Evolutionary conservation across 2,797 vertebrate genomes (phyloP).

Genomic region (Sebastes flavidus): DNA sequence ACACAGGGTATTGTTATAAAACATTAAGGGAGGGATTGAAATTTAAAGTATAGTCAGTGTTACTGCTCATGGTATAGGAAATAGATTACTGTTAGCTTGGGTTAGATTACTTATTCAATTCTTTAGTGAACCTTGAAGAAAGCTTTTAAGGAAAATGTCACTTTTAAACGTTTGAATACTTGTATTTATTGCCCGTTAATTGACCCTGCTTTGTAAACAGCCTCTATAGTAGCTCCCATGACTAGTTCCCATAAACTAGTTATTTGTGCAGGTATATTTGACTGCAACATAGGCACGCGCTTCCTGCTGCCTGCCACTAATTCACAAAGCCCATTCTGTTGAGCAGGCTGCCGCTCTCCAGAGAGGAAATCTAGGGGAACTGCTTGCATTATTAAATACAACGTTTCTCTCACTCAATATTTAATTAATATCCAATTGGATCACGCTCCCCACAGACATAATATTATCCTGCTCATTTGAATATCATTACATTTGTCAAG

Average conservation of each 20-base stretch:
- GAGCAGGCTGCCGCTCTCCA: conserved; percentile 64
- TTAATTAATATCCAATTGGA: conserved; percentile 86
- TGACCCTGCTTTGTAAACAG: background rate
- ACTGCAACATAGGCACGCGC: background rate
- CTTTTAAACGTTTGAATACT: conserved; percentile 14
- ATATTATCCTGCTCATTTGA: conserved; percentile 82
- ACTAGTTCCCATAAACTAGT: background rate
- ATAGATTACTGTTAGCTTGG: background rate
- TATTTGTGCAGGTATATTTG: conserved; percentile 1
- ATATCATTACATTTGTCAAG: conserved; percentile 84
- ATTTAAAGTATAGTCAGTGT: conserved; percentile 84
- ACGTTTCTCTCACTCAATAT: conserved; percentile 79
- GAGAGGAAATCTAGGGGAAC: conserved; percentile 75
- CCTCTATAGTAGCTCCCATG: background rate
- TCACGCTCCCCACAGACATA: conserved; percentile 77
- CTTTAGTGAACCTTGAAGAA: conserved; percentile 4
- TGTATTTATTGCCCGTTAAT: conserved; percentile 18
- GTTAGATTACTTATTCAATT: background rate
- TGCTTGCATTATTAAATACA: conserved; percentile 83
- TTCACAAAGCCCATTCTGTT: conserved; percentile 55
- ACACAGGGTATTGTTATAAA: conserved; percentile 50
- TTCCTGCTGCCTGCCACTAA: conserved; percentile 43
- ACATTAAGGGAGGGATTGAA: conserved; percentile 23
- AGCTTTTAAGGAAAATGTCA: conserved; percentile 8
- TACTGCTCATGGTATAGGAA: conserved; percentile 84